Conservation (phyloP, 2,888 invertebrate genomes). For the Acleris laterana region DNA sequence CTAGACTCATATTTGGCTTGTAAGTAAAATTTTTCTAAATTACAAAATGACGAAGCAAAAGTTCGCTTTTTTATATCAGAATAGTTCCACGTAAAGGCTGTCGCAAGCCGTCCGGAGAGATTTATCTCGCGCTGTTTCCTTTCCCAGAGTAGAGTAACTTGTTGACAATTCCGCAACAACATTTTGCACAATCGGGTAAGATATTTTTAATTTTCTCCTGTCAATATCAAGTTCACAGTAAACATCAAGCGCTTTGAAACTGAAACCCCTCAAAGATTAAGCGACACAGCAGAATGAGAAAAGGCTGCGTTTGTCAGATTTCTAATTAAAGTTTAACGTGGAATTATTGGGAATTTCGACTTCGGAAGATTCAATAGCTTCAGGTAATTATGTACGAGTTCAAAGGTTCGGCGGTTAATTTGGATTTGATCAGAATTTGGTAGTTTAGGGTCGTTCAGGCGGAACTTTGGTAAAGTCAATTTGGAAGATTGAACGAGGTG, state of each 20-base stretch:
- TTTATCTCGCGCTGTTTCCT: constrained; percentile 34
- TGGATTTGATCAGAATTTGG: constrained; percentile 14
- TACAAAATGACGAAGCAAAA: too few species aligned
- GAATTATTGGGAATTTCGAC: constrained; percentile 29
- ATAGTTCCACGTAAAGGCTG: constrained; percentile 21
- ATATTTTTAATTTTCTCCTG: too few species aligned
- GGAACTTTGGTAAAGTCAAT: constrained; percentile 8
- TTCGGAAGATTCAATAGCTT: constrained; percentile 25
- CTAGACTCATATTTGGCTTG: too few species aligned
- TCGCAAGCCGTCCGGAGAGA: constrained; percentile 25
- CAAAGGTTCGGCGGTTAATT: constrained; percentile 32
- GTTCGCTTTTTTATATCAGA: constrained; percentile 1
- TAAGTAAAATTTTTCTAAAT: too few species aligned
- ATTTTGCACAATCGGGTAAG: too few species aligned
- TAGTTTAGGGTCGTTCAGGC: constrained; percentile 11
- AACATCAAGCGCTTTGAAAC: constrained; percentile 7
- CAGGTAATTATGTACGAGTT: constrained; percentile 31
- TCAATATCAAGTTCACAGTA: not conserved
- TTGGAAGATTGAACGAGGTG: not conserved
- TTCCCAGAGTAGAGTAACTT: too few species aligned
- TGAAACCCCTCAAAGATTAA: constrained; percentile 1
- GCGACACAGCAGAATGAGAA: constrained; percentile 4
- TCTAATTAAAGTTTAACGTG: constrained; percentile 29
- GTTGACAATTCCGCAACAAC: too few species aligned
- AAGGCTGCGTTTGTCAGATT: constrained; percentile 31